Evolutionary conservation across 1,140 invertebrate species (phyloP).

Genomic region (Drosophila tani): DNA sequence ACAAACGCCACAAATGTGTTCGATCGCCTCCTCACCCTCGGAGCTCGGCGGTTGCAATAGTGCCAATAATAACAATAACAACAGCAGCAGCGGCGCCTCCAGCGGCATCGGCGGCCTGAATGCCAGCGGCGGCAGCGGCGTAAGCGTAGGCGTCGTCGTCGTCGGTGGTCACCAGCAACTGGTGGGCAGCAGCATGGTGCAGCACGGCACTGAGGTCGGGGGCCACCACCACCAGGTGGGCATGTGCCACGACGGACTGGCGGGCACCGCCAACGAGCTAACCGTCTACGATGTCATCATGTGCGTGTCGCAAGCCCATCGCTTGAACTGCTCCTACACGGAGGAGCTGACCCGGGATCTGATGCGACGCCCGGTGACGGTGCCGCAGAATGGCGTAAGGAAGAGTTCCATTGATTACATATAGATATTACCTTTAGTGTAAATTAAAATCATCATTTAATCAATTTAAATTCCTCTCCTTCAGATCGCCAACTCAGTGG

Average conservation of each 20-base stretch:
- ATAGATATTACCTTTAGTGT: too few relatives aligned
- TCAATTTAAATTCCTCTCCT: not conserved
- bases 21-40: constrained; percentile 84
- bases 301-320: constrained; percentile 95
- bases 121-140: constrained; percentile 77
- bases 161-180: constrained; percentile 66
- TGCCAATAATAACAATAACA: constrained; percentile 73
- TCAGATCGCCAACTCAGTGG: constrained; percentile 87
- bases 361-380: constrained; percentile 85
- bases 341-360: constrained; percentile 93
- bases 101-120: constrained; percentile 38
- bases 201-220: constrained; percentile 47
- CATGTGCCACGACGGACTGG: constrained; percentile 71
- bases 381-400: constrained; percentile 85
- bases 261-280: constrained; percentile 85
- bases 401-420: too few relatives aligned
- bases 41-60: constrained; percentile 82
- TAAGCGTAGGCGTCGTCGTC: constrained; percentile 69
- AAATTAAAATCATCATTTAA: not conserved
- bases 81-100: constrained; percentile 34
- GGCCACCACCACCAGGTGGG: constrained; percentile 59
- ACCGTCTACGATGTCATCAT: constrained; percentile 94
- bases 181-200: constrained; percentile 60
- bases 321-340: constrained; percentile 94
- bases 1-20: constrained; percentile 85